Base-by-base conservation (phyloP, 1,140 invertebrate genomes). In the Drosophila kepulauana region DNA sequence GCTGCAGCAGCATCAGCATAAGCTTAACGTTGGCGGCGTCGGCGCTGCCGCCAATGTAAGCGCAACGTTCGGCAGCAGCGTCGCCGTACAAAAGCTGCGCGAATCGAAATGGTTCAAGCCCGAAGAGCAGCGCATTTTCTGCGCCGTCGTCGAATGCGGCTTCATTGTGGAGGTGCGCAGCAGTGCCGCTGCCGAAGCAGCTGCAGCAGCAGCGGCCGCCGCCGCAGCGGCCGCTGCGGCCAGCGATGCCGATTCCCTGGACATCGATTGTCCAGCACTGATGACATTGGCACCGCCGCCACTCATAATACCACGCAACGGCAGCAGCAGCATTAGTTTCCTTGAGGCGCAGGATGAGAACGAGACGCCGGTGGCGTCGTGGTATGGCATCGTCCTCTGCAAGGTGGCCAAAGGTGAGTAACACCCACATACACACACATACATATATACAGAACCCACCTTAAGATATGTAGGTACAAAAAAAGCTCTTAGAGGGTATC, bases 81-180 rank as follows among this genome's bases (percentile, higher is more conserved):
- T 95, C 5, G 94, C 95, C 16, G 95, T 95, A 48, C 95, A 95
- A 85, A 95, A 95, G 81, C 93, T 95, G 69, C 93, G 95, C 45
- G 94, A 95, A 91, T 95, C 94, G 49, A 95, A 95, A 93, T 95
- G 95, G 95, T 95, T 95, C 81, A 94, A 93, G 68, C 94, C 94
- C 71, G 94, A 94, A 78, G 95, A 95, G 92, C 94, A 94, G 82
- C 94, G 94, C 65, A 94, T 95, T 75, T 93, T 95, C 72, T 95
- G 94, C 88, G 94, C 95, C 56, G 95, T 95, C 48, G 93, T 95
- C 77, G 95, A 95, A 89, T 93, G 94, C n/a, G 95, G 95, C 43
- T 95, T 95, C 91, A 94, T 95, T 57, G 93, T 95, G 49, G 95
- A 95, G 81, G 93, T 94, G 70, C 93, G 94, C 78, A 93, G 93